Evolutionary conservation across 1,140 invertebrate species (phyloP).

Genomic region (Nomia melanderi): DNA sequence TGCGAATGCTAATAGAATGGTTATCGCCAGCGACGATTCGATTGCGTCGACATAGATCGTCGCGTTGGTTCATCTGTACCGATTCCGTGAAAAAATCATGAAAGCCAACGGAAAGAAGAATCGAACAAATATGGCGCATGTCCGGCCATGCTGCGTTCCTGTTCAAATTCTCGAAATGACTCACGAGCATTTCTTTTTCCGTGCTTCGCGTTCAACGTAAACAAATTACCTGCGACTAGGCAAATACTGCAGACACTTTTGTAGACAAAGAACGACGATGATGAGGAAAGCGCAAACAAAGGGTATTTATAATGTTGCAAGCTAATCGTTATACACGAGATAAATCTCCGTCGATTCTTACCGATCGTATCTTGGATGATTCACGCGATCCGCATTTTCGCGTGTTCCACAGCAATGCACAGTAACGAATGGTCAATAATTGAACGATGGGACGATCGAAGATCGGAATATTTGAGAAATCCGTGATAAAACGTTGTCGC

Average conservation of each 20-base stretch:
- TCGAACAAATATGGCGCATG: not conserved
- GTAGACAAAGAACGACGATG: not conserved
- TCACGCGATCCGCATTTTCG: too few relatives aligned
- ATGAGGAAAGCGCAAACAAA: not conserved
- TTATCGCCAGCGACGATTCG: too few relatives aligned
- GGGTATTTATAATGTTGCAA: conserved; percentile 25
- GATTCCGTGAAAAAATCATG: too few relatives aligned
- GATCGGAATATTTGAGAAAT: too few relatives aligned
- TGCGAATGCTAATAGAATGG: too few relatives aligned
- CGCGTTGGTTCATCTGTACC: not conserved
- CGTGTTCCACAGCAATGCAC: too few relatives aligned
- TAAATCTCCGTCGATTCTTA: too few relatives aligned
- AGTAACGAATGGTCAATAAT: too few relatives aligned
- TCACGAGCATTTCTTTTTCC: not conserved
- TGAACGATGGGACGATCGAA: too few relatives aligned
- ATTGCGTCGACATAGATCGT: not conserved
- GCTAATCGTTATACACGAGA: too few relatives aligned
- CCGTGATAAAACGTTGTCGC: too few relatives aligned
- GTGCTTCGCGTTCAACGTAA: not conserved
- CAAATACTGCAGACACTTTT: not conserved
- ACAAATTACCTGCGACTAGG: not conserved
- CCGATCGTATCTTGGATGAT: not conserved
- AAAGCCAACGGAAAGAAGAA: too few relatives aligned
- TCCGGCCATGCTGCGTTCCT: not conserved
- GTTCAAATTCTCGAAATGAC: not conserved